phyloP scores from a whole-genome alignment of 2,888 invertebrate species.

The Ommatoiulus sabulosus region DNA sequence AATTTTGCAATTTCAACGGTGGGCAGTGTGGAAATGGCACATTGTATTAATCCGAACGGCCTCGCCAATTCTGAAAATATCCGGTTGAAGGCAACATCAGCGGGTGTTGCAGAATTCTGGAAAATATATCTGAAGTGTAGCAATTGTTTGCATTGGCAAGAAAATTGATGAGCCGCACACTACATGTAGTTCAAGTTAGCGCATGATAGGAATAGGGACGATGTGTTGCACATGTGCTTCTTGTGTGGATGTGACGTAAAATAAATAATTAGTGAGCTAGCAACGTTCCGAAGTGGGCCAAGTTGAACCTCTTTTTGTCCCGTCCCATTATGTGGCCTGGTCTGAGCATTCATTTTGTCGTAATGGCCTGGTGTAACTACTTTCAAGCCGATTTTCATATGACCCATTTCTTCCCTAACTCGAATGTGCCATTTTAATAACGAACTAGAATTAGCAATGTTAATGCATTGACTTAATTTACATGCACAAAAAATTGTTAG shows the following conservation, averaged over 20 bases:
- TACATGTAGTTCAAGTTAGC: not conserved
- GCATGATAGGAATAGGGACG: not conserved
- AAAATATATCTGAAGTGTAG: not conserved
- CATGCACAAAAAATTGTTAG: not conserved
- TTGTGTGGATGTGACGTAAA: not conserved
- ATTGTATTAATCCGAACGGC: not conserved
- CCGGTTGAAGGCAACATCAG: not conserved
- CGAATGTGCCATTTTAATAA: not conserved
- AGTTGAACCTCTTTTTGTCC: slow-evolving; percentile 35
- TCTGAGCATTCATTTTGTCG: not conserved
- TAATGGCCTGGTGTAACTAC: slow-evolving; percentile 7
- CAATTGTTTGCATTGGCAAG: slow-evolving; percentile 39
- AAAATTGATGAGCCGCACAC: not conserved
- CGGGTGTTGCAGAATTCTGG: not conserved
- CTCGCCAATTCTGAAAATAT: slow-evolving; percentile 20
- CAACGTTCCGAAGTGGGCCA: slow-evolving; percentile 14
- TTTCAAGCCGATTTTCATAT: slow-evolving; percentile 4
- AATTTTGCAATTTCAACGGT: too few species aligned
- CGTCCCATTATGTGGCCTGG: not conserved
- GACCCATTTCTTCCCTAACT: not conserved
- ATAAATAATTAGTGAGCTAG: slow-evolving; percentile 30
- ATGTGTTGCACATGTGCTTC: not conserved
- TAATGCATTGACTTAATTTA: not conserved
- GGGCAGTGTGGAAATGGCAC: too few species aligned
- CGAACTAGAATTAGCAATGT: not conserved